Evolutionary conservation across 2,113 vertebrate genomes (phyloP).

Genomic region (Dicentrarchus labrax): DNA sequence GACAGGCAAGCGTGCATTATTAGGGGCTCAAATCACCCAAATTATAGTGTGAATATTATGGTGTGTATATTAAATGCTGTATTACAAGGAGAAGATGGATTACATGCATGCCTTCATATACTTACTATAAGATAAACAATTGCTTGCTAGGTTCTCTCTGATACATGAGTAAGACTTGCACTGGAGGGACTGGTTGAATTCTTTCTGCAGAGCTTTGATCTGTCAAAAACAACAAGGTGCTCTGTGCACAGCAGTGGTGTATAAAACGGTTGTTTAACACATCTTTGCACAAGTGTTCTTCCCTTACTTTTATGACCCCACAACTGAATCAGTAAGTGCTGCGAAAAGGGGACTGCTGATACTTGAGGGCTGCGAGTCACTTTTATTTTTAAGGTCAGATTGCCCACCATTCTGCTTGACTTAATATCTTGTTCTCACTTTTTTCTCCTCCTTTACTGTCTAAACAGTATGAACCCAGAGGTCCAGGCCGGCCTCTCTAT

Average conservation of each 20-base stretch:
- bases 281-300: neutral
- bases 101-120: neutral
- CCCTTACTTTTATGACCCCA: too few species aligned
- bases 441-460: neutral
- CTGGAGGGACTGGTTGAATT: neutral
- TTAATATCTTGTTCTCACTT: neutral
- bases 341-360: neutral
- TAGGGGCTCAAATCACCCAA: neutral
- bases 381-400: constrained; percentile 11
- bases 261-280: neutral
- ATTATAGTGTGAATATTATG: neutral
- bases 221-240: neutral
- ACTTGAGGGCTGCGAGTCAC: neutral
- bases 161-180: neutral
- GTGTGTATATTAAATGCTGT: neutral
- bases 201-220: neutral
- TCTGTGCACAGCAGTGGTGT: neutral
- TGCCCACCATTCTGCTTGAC: neutral
- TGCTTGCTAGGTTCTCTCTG: neutral
- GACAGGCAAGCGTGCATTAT: constrained; percentile 9
- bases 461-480: constrained; percentile 96
- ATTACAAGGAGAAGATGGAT: neutral
- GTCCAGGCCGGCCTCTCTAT: constrained; percentile 98
- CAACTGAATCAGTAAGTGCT: too few species aligned
- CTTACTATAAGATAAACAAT: neutral